Percentiles rank a stretch among this genome's conserved stretches.
phyloP scores from a whole-genome alignment of 2,797 vertebrate species.

The Epinephelus awoara region DNA sequence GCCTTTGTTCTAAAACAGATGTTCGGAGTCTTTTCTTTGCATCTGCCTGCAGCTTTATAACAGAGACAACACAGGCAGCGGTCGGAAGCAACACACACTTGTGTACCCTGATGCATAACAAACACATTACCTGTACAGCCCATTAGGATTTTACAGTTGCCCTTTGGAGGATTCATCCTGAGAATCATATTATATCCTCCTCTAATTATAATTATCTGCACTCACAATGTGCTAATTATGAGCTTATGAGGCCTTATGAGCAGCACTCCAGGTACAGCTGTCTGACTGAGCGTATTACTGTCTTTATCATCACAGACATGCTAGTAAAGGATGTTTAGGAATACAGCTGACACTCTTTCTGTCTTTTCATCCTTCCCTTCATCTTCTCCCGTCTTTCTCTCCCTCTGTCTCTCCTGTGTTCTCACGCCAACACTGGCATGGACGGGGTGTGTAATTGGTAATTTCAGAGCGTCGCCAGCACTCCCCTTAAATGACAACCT shows the following conservation, averaged over 20 bases:
- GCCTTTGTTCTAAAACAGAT: constrained; percentile 85
- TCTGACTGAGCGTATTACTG: constrained; percentile 23
- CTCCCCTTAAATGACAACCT: constrained; percentile 87
- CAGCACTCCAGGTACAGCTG: constrained; percentile 36
- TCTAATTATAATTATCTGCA: constrained; percentile 63
- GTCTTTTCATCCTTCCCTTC: constrained; percentile 30
- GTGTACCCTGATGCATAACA: constrained; percentile 46
- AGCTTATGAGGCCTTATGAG: constrained; percentile 49
- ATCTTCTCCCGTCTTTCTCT: constrained; percentile 7
- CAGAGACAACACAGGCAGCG: background rate
- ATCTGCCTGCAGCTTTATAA: constrained; percentile 20
- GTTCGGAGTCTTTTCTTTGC: constrained; percentile 7
- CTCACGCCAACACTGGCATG: constrained; percentile 58
- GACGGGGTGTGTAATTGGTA: constrained; percentile 86
- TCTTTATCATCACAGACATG: constrained; percentile 30
- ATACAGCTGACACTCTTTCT: constrained; percentile 16
- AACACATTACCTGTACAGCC: constrained; percentile 57
- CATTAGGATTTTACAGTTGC: constrained; percentile 48
- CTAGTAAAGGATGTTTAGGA: constrained; percentile 22
- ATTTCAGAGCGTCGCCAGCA: constrained; percentile 84
- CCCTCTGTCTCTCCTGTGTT: constrained; percentile 32
- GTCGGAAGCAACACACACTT: constrained; percentile 6
- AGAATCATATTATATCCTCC: constrained; percentile 46
- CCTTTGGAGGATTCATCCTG: constrained; percentile 48
- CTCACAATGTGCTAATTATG: constrained; percentile 52